These are phyloP conservation scores for Pseudobourletiella spinata DNA, from an alignment of 1,140 invertebrate species.

Conservation along the genomic window DNA sequence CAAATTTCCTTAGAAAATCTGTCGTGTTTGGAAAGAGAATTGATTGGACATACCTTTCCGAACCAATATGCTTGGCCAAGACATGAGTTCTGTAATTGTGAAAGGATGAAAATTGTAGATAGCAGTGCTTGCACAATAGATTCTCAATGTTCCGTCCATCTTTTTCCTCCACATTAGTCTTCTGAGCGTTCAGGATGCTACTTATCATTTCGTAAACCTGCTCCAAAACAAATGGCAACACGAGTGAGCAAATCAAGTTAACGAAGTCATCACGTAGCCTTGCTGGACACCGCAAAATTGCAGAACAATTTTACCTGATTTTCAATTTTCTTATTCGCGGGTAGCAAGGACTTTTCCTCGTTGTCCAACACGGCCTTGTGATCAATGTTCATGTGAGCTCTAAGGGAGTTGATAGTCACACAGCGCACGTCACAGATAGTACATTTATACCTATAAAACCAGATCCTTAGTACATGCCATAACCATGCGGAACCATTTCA, in stretches of 20 bases:
- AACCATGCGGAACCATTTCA: no score
- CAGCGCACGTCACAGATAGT: slow-evolving; percentile 11
- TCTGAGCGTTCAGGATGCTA: not conserved
- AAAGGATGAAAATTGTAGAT: slow-evolving; percentile 36
- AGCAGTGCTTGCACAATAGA: slow-evolving; percentile 42
- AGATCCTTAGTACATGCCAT: not conserved
- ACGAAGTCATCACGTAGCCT: no score
- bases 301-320: slow-evolving; percentile 1
- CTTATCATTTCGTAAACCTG: slow-evolving; percentile 12
- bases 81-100: slow-evolving; percentile 44
- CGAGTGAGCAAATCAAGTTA: not conserved
- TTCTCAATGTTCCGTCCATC: slow-evolving; percentile 3
- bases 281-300: not conserved
- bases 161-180: not conserved
- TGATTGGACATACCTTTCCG: slow-evolving; percentile 2
- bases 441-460: slow-evolving; percentile 21
- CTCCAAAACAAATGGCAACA: no score
- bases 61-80: slow-evolving; percentile 39
- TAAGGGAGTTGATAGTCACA: slow-evolving; percentile 22
- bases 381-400: slow-evolving; percentile 21
- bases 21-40: no score
- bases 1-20: no score
- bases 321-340: not conserved
- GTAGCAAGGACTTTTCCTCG: not conserved
- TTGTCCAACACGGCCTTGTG: slow-evolving; percentile 8